A percentile compares a stretch with the other conserved stretches of the same genome.
phyloP scores from a whole-genome alignment of 2,113 vertebrate genomes.

The Oryzias woworae region DNA sequence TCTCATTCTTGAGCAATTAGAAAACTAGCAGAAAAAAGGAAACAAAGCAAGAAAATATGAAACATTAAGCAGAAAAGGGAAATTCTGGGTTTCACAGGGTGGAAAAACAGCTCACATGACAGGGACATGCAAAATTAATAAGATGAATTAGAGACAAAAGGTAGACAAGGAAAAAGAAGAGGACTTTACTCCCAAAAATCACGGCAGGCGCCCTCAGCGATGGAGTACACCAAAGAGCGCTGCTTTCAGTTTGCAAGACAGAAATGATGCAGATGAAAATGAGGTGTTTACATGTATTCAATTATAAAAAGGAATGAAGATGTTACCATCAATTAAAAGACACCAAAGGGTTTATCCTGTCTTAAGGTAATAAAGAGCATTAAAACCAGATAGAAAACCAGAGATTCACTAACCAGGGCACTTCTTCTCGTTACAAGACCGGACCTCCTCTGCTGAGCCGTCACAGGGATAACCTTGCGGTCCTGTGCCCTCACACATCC shows the following conservation, averaged over 20 bases:
- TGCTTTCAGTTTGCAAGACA: constrained; percentile 19
- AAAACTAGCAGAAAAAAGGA: not conserved
- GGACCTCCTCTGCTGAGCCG: constrained; percentile 93
- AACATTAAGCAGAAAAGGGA: too few relatives aligned
- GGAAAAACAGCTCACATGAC: too few relatives aligned
- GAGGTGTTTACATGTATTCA: too few relatives aligned
- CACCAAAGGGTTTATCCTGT: too few relatives aligned
- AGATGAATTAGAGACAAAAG: not conserved
- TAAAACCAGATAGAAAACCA: too few relatives aligned
- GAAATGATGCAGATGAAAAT: not conserved
- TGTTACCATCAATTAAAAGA: too few relatives aligned
- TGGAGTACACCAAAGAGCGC: constrained; percentile 25
- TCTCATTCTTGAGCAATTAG: constrained; percentile 12
- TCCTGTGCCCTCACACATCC: constrained; percentile 91
- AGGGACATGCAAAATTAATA: too few relatives aligned
- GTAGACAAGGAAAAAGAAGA: constrained; percentile 21
- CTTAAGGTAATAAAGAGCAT: too few relatives aligned
- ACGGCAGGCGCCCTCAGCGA: constrained; percentile 18
- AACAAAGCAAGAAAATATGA: not conserved
- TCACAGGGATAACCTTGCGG: constrained; percentile 90
- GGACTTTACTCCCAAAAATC: constrained; percentile 8
- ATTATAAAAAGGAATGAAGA: too few relatives aligned
- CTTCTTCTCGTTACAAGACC: constrained; percentile 95
- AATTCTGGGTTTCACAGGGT: too few relatives aligned
- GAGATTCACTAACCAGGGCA: constrained; percentile 87